Base-by-base conservation (phyloP, 2,888 invertebrate species). In the Notodromas monacha region DNA sequence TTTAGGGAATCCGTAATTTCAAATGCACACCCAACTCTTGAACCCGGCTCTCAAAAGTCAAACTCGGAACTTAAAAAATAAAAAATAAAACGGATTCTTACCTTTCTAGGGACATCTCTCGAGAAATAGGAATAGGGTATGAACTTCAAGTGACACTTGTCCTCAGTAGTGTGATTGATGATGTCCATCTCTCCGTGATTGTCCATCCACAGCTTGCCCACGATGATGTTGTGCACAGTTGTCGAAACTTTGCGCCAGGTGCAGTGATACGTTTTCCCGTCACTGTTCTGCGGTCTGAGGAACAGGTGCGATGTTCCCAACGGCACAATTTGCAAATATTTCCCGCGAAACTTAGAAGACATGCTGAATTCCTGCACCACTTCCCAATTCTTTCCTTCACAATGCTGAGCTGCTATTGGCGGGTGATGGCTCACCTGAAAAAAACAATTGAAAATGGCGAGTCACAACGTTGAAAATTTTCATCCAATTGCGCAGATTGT, bases 131-230 rank as follows among this genome's bases (percentile, higher is more conserved):
- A 84, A 54, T 99, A 96, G 13, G 92, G 84, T 45, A 77, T 68
- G 55, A 79, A 99, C 54, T 89, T 92, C 40, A 99, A 61, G 47
- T 79, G 76, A 51, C 92, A 92, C 49, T 74, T 77, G 46, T 81
- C 73, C 31, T 81, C 81, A 31, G 67, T 64, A 28, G 65, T 67
- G 37, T 73, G 68, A 47, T 89, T 89, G 34, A 64, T 59, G 38
- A 96, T 92, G 50, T 89, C 86, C 79, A 86, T 92, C 48, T 96
- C 92, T 28, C 96, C 96, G 48, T 89, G 84, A 53, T 96, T 84
- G 57, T 99, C 96, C 34, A 99, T 84, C 96, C 96, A 99, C 40
- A 99, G 58, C 52, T 79, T 84, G 38, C 96, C 96, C 34, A 99
- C 89, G 42, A 99, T 92, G 43, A 99, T 96, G 52, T 99, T 99